These are phyloP conservation scores for Cecidostiba fungosa DNA, from an alignment of 2,888 invertebrate genomes.

Conservation along the genomic window DNA sequence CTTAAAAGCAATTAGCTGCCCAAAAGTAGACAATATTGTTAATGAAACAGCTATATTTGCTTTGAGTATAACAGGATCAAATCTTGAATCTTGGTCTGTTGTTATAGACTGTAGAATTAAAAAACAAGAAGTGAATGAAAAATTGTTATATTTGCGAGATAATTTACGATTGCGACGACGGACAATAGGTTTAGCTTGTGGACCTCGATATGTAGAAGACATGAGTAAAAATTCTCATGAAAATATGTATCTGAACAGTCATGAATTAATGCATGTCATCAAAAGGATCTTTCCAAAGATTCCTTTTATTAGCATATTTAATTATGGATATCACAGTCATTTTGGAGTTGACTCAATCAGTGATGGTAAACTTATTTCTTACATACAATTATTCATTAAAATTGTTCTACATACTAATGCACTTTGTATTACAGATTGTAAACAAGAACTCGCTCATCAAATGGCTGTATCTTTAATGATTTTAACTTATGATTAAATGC, in stretches of 20 bases:
- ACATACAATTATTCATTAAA: not conserved
- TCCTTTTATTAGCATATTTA: constrained; percentile 45
- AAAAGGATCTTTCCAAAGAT: constrained; percentile 6
- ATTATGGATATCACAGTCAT: constrained; percentile 36
- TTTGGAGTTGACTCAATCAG: constrained; percentile 38
- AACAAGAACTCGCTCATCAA: constrained; percentile 17
- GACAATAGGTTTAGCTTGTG: constrained; percentile 39
- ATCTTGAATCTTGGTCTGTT: constrained; percentile 37
- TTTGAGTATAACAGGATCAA: constrained; percentile 28
- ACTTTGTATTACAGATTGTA: constrained; percentile 20
- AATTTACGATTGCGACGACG: not conserved
- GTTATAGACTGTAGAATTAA: constrained; percentile 19
- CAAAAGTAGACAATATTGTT: not conserved
- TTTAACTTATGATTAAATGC: constrained; percentile 33
- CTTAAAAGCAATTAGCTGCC: not conserved
- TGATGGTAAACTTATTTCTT: constrained; percentile 23
- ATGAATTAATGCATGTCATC: constrained; percentile 38
- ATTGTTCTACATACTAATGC: not conserved
- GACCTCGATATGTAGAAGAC: constrained; percentile 28
- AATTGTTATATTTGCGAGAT: constrained; percentile 14
- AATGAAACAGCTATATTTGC: not conserved
- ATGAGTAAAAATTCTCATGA: not conserved
- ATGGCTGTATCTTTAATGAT: constrained; percentile 39
- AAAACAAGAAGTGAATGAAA: constrained; percentile 17
- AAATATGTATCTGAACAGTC: constrained; percentile 19